Base-by-base conservation (phyloP, 2,888 invertebrate genomes). In the Ischnus inquisitorius region DNA sequence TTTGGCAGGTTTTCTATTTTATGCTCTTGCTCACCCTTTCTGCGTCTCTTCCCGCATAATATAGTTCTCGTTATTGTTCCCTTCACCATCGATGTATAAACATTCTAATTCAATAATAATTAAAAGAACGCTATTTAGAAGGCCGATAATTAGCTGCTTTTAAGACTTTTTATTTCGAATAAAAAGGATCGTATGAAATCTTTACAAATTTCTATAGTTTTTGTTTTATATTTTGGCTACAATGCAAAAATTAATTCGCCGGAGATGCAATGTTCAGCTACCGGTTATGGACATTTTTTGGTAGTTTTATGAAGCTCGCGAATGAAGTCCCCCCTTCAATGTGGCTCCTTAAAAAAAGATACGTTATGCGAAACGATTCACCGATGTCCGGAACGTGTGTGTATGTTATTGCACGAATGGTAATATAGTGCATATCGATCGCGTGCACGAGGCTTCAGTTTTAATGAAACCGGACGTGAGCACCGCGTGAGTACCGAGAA, bases 381-480 rank as follows among this genome's bases (percentile, higher is more conserved):
- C 69, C 71, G 71, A 54, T 4, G 54, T 41, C 34, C 16, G 12
- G 22, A 34, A 34, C 19, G 12, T 64, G 43, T 28, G 72, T 60
- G 14, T 60, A 51, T 39, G 39, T 19, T n/a, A 46, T 28, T 28
- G 19, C 41, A n/a, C 22, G 25, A 22, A 41, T 51, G 25, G 22
- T 68, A 82, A 82, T 65, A 62, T 67, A 67, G 43, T 82, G 78
- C 43, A 67, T 51, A 75, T 79, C 75, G 74, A 83, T 83, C 78
- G 75, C 79, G 69, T 68, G 69, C 74, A 74, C 60, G 51, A 69
- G 39, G 62, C 10, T 72, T 72, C 48, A 22, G 54, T 39, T 34
- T 69, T 79, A 79, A 82, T 82, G 51, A 79, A 78, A 82, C 82
- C 51, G 74, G 78, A 82, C 79, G 67, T 68, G 48, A 67, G 60